Base-by-base conservation (phyloP, 2,888 invertebrate species). In the Ennomos erosarius region DNA sequence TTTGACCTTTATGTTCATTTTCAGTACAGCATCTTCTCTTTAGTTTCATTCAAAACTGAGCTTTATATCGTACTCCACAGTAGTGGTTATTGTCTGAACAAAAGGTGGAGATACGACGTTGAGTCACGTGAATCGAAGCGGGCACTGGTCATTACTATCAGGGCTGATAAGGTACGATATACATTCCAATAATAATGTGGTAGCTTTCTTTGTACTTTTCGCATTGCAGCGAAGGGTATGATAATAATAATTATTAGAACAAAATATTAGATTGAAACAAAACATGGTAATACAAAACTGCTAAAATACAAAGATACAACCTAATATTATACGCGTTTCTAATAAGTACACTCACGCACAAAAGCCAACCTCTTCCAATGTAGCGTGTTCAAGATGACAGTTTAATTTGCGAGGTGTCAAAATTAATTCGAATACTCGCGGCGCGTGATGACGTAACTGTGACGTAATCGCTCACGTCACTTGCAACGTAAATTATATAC, bases 141-240 rank as follows among this genome's bases (percentile, higher is more conserved):
- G 78, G 76, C 82, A 75, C 77, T 81, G 87, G 87, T 81, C 88
- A 83, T 70, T 73, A 73, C 76, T 91, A 91, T 91, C 90, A 74
- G 67, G 36, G 68, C 64, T 77, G 90, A 91, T 90, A 90, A 89
- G 79, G 59, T 77, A 78, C 79, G 79, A 84, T 83, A 84, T 83
- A 84, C 85, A 85, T 87, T 86, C 84, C 88, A 87, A 84, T 88
- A 88, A 86, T 86, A 84, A 80, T 75, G 75, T 73, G 73, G 71
- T 55, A 65, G 78, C 88, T 90, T 90, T 90, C 90, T 87, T 87
- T 88, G 84, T 88, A 73, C 62, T 65, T 65, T 54, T 62, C 38
- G 68, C 65, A 67, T 61, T 62, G 48, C 44, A 51, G 11, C 26
- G n/a, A 49, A 16, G 9, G 13, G 26, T 26, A 26, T 4, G 26